Conservation (phyloP, 2,888 invertebrate species). For the Lasioglossum villosulum region DNA sequence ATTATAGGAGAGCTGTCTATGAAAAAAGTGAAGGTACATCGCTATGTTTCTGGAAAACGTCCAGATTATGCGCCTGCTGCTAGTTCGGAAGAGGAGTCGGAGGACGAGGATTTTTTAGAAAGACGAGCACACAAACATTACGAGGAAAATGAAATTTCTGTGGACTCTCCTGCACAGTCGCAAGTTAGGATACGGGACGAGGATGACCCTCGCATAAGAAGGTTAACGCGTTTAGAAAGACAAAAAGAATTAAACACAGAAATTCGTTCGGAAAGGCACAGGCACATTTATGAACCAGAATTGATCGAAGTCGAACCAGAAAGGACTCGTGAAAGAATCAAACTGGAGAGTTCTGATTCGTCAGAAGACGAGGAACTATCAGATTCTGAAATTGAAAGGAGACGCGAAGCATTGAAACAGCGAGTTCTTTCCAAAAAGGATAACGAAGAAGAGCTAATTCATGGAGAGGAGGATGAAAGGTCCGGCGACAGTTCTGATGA, state of each 20-base stretch:
- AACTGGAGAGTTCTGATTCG: constrained; percentile 82
- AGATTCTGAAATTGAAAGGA: constrained; percentile 93
- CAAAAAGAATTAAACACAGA: constrained; percentile 85
- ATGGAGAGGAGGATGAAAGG: constrained; percentile 90
- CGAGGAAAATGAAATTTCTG: constrained; percentile 81
- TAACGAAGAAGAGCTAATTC: constrained; percentile 88
- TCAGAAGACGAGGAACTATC: constrained; percentile 91
- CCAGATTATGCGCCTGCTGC: constrained; percentile 97
- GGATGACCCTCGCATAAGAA: constrained; percentile 93
- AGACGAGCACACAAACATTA: constrained; percentile 84
- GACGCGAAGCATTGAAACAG: constrained; percentile 89
- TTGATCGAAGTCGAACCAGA: constrained; percentile 87
- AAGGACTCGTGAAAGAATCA: constrained; percentile 85
- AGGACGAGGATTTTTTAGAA: constrained; percentile 94
- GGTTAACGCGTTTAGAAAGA: constrained; percentile 86
- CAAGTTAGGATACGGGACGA: constrained; percentile 84
- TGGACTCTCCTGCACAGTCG: constrained; percentile 84
- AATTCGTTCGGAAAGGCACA: constrained; percentile 86
- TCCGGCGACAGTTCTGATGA: constrained; percentile 86
- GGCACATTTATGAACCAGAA: constrained; percentile 90
- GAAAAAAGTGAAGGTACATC: constrained; percentile 99
- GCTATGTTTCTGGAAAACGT: constrained; percentile 99
- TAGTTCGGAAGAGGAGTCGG: constrained; percentile 95
- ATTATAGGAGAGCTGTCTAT: constrained; percentile 96
- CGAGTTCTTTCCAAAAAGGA: constrained; percentile 90